Evolutionary conservation across 2,797 vertebrate species (phyloP), one percentile per base, ranked within the genome.

Genomic region (Muscicapa striata): DNA sequence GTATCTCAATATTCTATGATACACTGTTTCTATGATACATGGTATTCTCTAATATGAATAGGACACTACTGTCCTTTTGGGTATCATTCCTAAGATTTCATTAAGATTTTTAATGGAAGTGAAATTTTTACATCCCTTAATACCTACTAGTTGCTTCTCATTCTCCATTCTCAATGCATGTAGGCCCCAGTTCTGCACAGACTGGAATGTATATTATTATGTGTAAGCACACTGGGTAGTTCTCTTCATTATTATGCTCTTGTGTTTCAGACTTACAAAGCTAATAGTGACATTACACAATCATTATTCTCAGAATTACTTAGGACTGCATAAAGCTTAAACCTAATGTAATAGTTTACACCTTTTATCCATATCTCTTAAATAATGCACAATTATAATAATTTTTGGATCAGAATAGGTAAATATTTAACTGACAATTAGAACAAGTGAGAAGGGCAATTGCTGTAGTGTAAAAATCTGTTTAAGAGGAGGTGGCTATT

Each of bases 271-370:
- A n/a, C 43, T 80, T 66, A 26, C 59, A 57, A 49, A 91, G 48
- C 40, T 67, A 62, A 54, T 12, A 66, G n/a, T 52, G 77, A 74
- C 82, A 86, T 45, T 95, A 73, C 73, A 75, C 40, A 85, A 68
- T 77, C 46, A 6, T 79, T 58, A 59, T 78, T 94, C 52, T 91
- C 82, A 84, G 20, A 90, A 91, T 90, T 91, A 79, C 89, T 88
- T 73, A 70, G 48, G 40, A 63, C 48, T 86, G 59, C 80, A 34
- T 2, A 1, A 81, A 86, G 40, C 30, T 59, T 59, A 72, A 94
- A 64, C 74, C 79, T 62, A 38, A 45, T 29, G 27, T 67, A 38
- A 11, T 40, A 66, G 75, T 89, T 92, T 90, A 62, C 41, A 77
- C 57, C 77, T 82, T 76, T 30, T 46, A 41, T 72, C 57, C 54